phyloP scores from a whole-genome alignment of 1,140 invertebrate species.

The Drosophila mojavensis region DNA sequence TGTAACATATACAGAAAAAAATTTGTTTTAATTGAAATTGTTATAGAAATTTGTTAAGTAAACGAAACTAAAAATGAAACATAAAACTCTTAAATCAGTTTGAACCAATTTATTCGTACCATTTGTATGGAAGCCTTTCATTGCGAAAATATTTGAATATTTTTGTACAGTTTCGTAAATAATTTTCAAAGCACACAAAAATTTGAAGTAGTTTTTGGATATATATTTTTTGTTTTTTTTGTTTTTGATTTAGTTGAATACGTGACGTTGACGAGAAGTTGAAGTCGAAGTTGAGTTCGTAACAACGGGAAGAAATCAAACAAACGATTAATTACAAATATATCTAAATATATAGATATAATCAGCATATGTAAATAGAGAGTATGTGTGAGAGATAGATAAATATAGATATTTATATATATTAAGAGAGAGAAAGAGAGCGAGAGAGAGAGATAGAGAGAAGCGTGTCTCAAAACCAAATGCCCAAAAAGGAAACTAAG shows the following conservation, averaged over 20 bases:
- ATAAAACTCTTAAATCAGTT: slow-evolving; percentile 59
- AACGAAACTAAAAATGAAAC: slow-evolving; percentile 44
- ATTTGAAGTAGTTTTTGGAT: slow-evolving; percentile 58
- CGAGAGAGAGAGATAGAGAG: slow-evolving; percentile 28
- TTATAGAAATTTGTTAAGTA: slow-evolving; percentile 21
- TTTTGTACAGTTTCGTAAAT: slow-evolving; percentile 33
- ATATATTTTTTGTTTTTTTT: slow-evolving; percentile 3
- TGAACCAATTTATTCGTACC: slow-evolving; percentile 82
- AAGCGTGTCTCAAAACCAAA: slow-evolving; percentile 63
- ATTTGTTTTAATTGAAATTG: slow-evolving; percentile 19
- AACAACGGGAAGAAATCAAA: slow-evolving; percentile 79
- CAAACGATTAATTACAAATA: slow-evolving; percentile 79
- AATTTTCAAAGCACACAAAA: slow-evolving; percentile 56
- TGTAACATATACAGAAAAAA: slow-evolving; percentile 60
- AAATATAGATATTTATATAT: slow-evolving; percentile 6
- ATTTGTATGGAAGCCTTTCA: slow-evolving; percentile 81
- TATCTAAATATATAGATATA: slow-evolving; percentile 61
- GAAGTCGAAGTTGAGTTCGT: slow-evolving; percentile 70
- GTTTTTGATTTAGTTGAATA: slow-evolving; percentile 11
- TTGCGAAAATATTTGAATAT: slow-evolving; percentile 56
- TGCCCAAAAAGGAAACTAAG: slow-evolving; percentile 61
- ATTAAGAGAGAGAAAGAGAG: not conserved
- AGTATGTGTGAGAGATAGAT: slow-evolving; percentile 36
- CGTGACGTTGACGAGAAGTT: slow-evolving; percentile 65
- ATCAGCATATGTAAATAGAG: slow-evolving; percentile 50